Base-by-base conservation (phyloP, 2,797 vertebrate species). In the Siniperca scherzeri region DNA sequence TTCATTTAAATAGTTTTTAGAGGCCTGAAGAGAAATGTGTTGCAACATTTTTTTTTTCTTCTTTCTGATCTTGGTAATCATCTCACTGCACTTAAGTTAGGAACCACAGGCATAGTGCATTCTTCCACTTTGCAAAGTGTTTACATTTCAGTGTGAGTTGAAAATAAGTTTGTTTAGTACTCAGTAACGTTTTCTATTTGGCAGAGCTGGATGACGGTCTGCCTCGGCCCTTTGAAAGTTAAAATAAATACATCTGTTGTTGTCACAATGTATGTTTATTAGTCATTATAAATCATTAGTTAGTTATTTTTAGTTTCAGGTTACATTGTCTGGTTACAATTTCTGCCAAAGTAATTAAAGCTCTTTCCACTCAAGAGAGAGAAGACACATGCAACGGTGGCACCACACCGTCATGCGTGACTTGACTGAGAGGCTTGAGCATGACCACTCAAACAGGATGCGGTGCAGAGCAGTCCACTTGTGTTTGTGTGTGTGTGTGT, bases 381-480 rank as follows among this genome's bases (percentile, higher is more conserved):
- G 16, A 44, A 21, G 30, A 55, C 17, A 65, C 74, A 62, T 38
- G 33, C 14, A n/a, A 0, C 11, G 17, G 55, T 52, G 25, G 64
- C 46, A 48, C 48, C 57, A 12, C 10, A 52, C 66, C 8, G 71
- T 52, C 38, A 25, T 66, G 77, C 71, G 27, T 74, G 80, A 78
- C 78, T 52, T 69, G 83, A 62, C 44, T 60, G 67, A 30, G 80
- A 78, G 73, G 72, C 70, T 66, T 40, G 25, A 82, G 70, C 83
- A 77, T 75, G 75, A 70, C 77, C 86, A 88, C 81, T 89, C 83
- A 71, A 85, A 88, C 79, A 85, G 90, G 87, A 93, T 82, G 81
- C 42, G 69, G 78, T 80, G 84, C 82, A 42, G 67, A 89, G 74
- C 73, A 11, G 60, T 62, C 50, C 69, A 84, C 77, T 30, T n/a